These are phyloP conservation scores for Tiaroga cobitis DNA, from an alignment of 2,797 vertebrate genomes.

Conservation along the genomic window DNA sequence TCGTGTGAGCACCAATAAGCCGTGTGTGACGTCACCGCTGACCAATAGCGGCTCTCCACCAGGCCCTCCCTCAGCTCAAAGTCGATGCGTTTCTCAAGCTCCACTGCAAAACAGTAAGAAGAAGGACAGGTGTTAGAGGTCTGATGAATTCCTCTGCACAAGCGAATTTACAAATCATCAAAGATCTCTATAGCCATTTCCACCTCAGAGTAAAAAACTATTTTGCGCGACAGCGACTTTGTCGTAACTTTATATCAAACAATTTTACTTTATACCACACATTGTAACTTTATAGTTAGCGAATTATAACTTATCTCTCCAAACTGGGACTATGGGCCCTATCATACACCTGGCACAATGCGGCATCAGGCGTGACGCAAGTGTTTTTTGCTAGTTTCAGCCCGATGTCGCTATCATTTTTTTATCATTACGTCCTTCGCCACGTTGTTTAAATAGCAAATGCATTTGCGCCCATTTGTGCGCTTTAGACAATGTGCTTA, in stretches of 20 bases:
- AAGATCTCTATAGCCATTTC: background rate
- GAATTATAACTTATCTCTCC: too few species aligned
- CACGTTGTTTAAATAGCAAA: too few species aligned
- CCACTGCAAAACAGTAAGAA: constrained; percentile 76
- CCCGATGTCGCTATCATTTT: too few species aligned
- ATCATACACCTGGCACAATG: too few species aligned
- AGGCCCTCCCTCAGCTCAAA: constrained; percentile 94
- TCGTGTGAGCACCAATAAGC: constrained; percentile 97
- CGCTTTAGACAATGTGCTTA: too few species aligned
- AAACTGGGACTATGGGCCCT: too few species aligned
- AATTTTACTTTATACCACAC: background rate
- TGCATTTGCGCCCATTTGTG: too few species aligned
- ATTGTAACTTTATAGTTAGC: too few species aligned
- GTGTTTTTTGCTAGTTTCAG: too few species aligned
- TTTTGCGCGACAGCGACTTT: background rate
- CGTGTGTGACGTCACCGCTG: constrained; percentile 94
- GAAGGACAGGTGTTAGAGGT: background rate
- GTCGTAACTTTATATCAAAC: background rate
- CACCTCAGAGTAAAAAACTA: background rate
- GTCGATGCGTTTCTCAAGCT: constrained; percentile 92
- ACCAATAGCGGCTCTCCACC: constrained; percentile 97
- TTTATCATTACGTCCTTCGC: too few species aligned
- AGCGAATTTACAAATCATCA: background rate
- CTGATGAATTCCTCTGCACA: background rate
- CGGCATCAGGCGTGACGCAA: too few species aligned